Conservation (phyloP, 2,888 invertebrate genomes). For the Blastobasis lacticolella region DNA sequence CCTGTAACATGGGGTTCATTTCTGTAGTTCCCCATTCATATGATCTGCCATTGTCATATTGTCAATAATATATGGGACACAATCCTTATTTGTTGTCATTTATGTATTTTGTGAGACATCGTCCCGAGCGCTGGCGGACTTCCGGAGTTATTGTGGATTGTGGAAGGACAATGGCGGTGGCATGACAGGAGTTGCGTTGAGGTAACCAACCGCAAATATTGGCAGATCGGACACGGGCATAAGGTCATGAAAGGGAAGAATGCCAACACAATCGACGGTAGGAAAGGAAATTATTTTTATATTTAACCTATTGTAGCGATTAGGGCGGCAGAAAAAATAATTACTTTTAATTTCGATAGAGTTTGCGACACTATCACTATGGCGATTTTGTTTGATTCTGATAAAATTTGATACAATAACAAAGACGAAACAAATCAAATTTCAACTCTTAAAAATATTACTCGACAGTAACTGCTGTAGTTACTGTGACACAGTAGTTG, state of each 20-base stretch:
- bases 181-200: slow-evolving; percentile 33
- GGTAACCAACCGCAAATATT: slow-evolving; percentile 41
- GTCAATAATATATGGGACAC: slow-evolving; percentile 40
- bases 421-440: too few relatives aligned
- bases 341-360: neutral
- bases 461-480: too few relatives aligned
- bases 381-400: too few relatives aligned
- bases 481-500: too few relatives aligned
- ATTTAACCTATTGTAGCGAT: neutral
- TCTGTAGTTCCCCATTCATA: slow-evolving; percentile 28
- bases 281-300: neutral
- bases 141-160: slow-evolving; percentile 41
- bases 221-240: slow-evolving; percentile 11
- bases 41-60: slow-evolving; percentile 28
- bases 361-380: neutral
- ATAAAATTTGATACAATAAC: too few relatives aligned
- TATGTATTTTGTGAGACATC: slow-evolving; percentile 46
- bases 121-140: slow-evolving; percentile 41
- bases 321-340: neutral
- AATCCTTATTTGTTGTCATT: slow-evolving; percentile 62
- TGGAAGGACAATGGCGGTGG: slow-evolving; percentile 29
- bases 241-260: neutral
- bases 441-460: too few relatives aligned
- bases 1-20: slow-evolving; percentile 27
- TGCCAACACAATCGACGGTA: neutral